These are phyloP conservation scores for Trypoxylon attenuatum DNA, from an alignment of 2,888 invertebrate species.

Conservation along the genomic window DNA sequence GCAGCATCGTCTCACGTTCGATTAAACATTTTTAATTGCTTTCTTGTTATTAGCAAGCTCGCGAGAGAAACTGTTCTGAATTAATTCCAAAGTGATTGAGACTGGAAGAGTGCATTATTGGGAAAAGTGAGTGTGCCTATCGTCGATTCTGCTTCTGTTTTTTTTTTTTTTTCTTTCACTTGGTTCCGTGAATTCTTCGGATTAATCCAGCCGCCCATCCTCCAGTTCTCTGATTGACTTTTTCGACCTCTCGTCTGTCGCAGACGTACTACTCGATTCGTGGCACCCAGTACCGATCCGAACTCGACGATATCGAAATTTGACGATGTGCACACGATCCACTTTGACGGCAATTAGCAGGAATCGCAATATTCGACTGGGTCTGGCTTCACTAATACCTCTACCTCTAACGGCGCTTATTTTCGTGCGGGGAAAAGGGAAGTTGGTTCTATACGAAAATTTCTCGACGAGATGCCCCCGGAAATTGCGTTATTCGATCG, in stretches of 20 bases:
- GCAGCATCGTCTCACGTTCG: constrained; percentile 45
- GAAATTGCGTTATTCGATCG: too few species aligned
- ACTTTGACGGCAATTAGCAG: constrained; percentile 36
- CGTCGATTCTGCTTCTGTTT: neutral
- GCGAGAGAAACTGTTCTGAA: constrained; percentile 17
- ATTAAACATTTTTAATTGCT: constrained; percentile 58
- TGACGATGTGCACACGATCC: constrained; percentile 9
- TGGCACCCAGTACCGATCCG: neutral
- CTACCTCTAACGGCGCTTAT: too few species aligned
- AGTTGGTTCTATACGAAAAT: too few species aligned
- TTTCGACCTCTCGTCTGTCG: constrained; percentile 36
- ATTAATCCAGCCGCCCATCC: constrained; percentile 31
- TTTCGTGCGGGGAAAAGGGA: too few species aligned
- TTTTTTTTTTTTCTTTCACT: constrained; percentile 14
- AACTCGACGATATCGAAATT: neutral
- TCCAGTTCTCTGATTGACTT: constrained; percentile 49
- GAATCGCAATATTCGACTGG: constrained; percentile 38
- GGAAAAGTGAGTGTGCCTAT: neutral
- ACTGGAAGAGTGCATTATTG: constrained; percentile 7
- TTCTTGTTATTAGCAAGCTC: constrained; percentile 46
- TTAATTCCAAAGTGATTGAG: constrained; percentile 23
- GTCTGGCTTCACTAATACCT: too few species aligned
- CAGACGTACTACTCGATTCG: too few species aligned
- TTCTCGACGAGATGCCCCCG: too few species aligned
- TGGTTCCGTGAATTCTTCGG: constrained; percentile 34